Evolutionary conservation across 1,140 invertebrate species (phyloP).

Genomic region (Carcinoscorpius rotundicauda): DNA sequence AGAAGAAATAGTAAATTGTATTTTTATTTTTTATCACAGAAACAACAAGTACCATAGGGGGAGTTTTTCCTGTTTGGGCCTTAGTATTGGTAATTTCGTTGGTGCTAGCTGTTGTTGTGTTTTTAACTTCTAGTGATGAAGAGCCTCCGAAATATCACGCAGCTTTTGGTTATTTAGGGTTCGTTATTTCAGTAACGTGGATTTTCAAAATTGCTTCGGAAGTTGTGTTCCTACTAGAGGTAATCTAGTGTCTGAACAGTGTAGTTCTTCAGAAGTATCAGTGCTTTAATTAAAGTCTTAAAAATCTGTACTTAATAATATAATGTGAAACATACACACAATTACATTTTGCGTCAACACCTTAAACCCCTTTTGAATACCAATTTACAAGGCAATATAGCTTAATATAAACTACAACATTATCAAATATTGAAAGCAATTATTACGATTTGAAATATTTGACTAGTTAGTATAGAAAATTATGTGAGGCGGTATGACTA

Average conservation of each 20-base stretch:
- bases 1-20: background rate
- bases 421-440: no score
- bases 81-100: conserved; percentile 28
- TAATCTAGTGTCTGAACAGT: conserved; percentile 15
- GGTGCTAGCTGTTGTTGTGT: conserved; percentile 29
- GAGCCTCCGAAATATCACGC: conserved; percentile 33
- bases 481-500: no score
- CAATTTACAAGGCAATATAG: no score
- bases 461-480: no score
- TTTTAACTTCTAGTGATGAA: conserved; percentile 31
- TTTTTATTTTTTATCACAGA: conserved; percentile 20
- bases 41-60: conserved; percentile 25
- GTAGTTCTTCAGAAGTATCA: no score
- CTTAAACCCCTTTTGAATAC: no score
- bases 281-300: no score
- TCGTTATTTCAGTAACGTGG: conserved; percentile 47
- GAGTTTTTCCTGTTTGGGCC: conserved; percentile 28
- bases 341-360: no score
- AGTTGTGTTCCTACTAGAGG: conserved; percentile 46
- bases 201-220: conserved; percentile 54
- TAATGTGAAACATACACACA: no score
- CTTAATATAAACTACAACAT: no score
- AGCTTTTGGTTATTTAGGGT: conserved; percentile 47
- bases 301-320: no score
- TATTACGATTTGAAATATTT: no score